phyloP scores from a whole-genome alignment of 2,888 invertebrate genomes.

The Lochmaea capreae region DNA sequence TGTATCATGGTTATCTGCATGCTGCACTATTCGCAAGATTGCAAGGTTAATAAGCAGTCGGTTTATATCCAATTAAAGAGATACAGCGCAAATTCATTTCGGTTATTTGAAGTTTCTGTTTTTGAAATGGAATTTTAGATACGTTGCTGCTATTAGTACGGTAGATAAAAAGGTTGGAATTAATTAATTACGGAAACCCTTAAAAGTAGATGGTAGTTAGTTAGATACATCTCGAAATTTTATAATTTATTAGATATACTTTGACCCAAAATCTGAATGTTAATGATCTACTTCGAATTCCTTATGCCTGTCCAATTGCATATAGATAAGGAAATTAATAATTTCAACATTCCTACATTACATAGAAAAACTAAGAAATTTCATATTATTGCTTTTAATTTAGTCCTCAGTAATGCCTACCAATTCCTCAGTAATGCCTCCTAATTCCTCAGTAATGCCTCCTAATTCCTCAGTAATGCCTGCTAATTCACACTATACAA shows the following conservation, averaged over 20 bases:
- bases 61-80: neutral
- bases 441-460: too few relatives aligned
- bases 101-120: neutral
- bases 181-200: neutral
- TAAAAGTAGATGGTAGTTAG: neutral
- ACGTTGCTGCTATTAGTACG: neutral
- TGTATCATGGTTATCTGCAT: neutral
- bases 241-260: neutral
- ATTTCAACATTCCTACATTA: too few relatives aligned
- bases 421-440: too few relatives aligned
- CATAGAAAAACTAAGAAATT: too few relatives aligned
- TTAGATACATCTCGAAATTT: neutral
- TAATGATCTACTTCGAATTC: neutral
- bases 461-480: too few relatives aligned
- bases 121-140: slow-evolving; percentile 3
- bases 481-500: too few relatives aligned
- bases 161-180: neutral
- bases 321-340: too few relatives aligned
- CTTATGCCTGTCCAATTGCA: neutral
- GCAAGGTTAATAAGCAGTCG: neutral
- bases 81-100: neutral
- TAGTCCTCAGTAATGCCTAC: too few relatives aligned
- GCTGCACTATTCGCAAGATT: neutral
- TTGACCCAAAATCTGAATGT: neutral
- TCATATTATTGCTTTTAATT: too few relatives aligned